Conservation (phyloP, 2,888 invertebrate genomes). For the Tenthredo mesomela region DNA sequence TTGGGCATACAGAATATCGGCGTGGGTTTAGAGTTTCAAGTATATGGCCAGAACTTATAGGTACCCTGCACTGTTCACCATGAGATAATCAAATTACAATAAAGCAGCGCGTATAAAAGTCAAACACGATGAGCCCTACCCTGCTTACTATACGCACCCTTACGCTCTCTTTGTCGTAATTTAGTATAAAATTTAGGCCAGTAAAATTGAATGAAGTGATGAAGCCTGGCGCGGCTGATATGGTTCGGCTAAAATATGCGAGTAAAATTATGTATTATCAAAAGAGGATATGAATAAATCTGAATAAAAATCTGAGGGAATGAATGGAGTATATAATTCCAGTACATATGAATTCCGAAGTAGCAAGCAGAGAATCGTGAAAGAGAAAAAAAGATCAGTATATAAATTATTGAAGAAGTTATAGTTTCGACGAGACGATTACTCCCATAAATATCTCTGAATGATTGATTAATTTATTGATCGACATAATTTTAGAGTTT, state of each 20-base stretch:
- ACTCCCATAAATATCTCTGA: neutral
- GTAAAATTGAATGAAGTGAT: conserved; percentile 24
- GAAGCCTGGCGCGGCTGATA: conserved; percentile 6
- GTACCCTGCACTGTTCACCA: neutral
- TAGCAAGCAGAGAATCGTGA: neutral
- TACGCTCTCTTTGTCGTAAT: conserved; percentile 7
- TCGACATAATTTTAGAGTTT: neutral
- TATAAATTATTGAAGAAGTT: neutral
- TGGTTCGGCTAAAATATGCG: conserved; percentile 8
- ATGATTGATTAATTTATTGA: neutral
- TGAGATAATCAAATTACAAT: conserved; percentile 31
- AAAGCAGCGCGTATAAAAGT: neutral
- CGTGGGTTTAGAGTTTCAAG: neutral
- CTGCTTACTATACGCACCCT: neutral
- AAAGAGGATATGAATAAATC: conserved; percentile 30
- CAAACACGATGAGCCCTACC: neutral
- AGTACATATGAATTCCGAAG: neutral
- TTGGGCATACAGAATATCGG: neutral
- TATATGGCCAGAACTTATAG: neutral
- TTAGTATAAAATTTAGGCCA: neutral
- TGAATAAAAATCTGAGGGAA: neutral
- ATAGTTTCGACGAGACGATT: neutral
- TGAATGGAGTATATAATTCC: neutral
- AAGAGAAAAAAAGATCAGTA: neutral
- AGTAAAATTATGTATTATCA: conserved; percentile 21